Base-by-base conservation (phyloP, 2,888 invertebrate species). In the Oeneis ivallda region DNA sequence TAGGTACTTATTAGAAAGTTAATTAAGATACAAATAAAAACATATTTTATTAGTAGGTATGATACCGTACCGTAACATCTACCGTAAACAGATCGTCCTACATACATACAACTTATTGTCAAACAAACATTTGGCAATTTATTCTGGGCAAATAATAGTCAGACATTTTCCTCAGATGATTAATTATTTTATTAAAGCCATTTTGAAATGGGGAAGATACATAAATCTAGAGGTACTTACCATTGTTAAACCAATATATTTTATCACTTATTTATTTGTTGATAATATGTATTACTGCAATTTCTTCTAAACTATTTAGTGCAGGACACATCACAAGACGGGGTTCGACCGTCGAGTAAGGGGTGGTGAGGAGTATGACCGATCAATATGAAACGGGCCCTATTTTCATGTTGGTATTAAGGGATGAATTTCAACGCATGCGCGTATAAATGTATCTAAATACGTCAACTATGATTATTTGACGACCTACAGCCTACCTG, bases 371-470 rank as follows among this genome's bases (percentile, higher is more conserved):
- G 7, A 6, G 43, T 9, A 8, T 7, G 41, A 41, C 19, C 56
- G 19, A 56, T 56, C 43, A n/a, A 54, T 17, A 56, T 19, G 1
- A 19, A 7, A 39, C 56, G 19, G 41, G 39, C 56, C 17, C 17
- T 19, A 39, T 39, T 58, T 57, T 52, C 13, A 64, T 52, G 43
- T 64, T 64, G 52, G 52, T 13, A 58, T 2, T 19, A 15, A 19
- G 52, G 50, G 52, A 43, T 32, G 17, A 64, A 50, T 15, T 50
- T 41, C 56, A 17, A 39, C 39, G 56, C 56, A 56, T 56, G 56
- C 56, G 41, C 19, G 39, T 34, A 53, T 37, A 37, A 49, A 10
- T 43, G 11, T 43, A 43, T 13, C 10, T 4, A 43, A 43, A 13
- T 43, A 10, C 13, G n/a, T 5, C 13, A 10, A 11, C 7, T 13